Base-by-base conservation (phyloP, 2,797 vertebrate species). In the Darevskia mixta region DNA sequence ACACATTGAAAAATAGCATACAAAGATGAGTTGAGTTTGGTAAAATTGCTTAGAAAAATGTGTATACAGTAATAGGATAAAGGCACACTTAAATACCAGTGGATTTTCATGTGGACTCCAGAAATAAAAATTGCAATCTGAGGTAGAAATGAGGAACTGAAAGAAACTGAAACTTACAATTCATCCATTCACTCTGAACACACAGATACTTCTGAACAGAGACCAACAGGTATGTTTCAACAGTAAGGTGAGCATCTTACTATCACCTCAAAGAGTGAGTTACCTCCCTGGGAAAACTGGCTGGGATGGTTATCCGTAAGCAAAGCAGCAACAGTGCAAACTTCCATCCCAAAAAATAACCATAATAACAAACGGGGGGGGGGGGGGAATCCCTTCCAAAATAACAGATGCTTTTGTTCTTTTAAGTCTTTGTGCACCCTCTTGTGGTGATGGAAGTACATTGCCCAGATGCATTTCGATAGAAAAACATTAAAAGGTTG, bases 391-490 rank as follows among this genome's bases (percentile, higher is more conserved):
- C 76, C 13, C 11, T 32, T 3, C 49, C 78, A 2, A 27, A n/a
- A 1, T 27, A 32, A 67, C n/a, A 8, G 25, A 27, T 11, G 64
- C 78, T 75, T 29, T 29, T 35, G 27, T 11, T 75, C 91, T 82
- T 84, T 9, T 90, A 87, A 43, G 90, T 81, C 89, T 38, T 1
- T 18, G 86, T 20, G 93, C 92, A 43, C 96, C 41, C 94, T 95
- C 95, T 82, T 0, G 94, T 80, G 96, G 95, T 81, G 4, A 1
- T 0, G 2, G 0, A 0, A 0, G 1, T 23, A 2, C 5, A 80
- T 25, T 58, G 43, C 79, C 81, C 27, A 29, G 4, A 6, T 4
- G 2, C 0, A 17, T 25, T 32, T 2, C 9, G 6, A 43, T 43
- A 32, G 15, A 32, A n/a, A 72, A 32, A n/a, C 29, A 6, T 23